A percentile compares a stretch with the other conserved stretches of the same genome.
Conservation (phyloP, 2,113 vertebrate species). For the Grus americana region DNA sequence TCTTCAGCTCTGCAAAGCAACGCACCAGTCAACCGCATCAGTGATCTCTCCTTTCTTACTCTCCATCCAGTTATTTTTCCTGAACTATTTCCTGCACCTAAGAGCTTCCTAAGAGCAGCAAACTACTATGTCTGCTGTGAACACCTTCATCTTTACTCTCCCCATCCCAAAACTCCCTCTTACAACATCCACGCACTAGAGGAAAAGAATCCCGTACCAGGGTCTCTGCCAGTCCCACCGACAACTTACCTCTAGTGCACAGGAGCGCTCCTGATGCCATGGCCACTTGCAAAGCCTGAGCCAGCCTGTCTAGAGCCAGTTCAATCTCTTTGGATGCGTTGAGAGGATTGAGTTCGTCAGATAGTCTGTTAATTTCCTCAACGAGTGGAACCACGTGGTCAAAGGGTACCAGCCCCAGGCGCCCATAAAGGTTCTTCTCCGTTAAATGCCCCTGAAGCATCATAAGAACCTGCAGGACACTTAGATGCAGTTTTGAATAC, state of each 20-base stretch:
- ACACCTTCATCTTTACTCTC: neutral
- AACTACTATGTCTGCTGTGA: neutral
- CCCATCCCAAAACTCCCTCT: neutral
- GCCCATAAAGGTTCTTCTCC: conserved; percentile 92
- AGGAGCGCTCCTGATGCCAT: conserved; percentile 93
- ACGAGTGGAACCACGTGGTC: conserved; percentile 90
- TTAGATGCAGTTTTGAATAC: conserved; percentile 94
- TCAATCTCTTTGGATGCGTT: conserved; percentile 84
- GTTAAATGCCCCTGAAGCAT: conserved; percentile 88
- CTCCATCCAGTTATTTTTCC: neutral
- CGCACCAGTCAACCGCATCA: neutral
- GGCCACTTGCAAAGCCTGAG: conserved; percentile 93
- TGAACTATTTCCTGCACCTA: neutral
- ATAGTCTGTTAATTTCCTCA: conserved; percentile 83
- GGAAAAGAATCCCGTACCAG: neutral
- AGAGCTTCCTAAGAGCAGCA: neutral
- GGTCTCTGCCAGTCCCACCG: neutral
- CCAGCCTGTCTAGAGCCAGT: conserved; percentile 90
- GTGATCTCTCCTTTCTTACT: neutral
- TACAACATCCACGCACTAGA: neutral
- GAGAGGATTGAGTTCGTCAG: conserved; percentile 86
- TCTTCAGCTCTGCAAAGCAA: neutral
- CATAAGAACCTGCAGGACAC: conserved; percentile 92
- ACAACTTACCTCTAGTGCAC: conserved; percentile 87
- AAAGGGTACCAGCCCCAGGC: conserved; percentile 87